Evolutionary conservation across 1,140 invertebrate genomes (phyloP).

Genomic region (Drosophila serrata): DNA sequence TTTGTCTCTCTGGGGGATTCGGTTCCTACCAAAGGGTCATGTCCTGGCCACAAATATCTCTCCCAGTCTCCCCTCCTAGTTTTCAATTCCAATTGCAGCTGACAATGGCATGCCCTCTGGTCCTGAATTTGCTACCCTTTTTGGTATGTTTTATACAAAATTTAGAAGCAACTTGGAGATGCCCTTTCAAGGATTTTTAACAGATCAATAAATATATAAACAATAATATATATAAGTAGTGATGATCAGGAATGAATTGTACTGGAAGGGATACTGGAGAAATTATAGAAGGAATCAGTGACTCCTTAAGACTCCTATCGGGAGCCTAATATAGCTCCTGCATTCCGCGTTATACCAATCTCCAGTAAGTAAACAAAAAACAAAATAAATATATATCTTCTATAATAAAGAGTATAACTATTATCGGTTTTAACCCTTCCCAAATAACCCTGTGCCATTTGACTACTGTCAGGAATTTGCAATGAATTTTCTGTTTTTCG

Average conservation of each 20-base stretch:
- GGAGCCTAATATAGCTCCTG: too few species aligned
- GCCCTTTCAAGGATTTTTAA: not conserved
- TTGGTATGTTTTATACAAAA: not conserved
- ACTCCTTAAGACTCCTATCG: too few species aligned
- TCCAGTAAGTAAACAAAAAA: too few species aligned
- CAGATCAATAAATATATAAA: not conserved
- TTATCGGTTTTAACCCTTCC: not conserved
- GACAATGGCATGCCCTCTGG: conserved; percentile 27
- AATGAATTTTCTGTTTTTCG: conserved; percentile 47
- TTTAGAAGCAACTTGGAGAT: not conserved
- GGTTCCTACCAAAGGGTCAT: not conserved
- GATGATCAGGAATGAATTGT: not conserved
- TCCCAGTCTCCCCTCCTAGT: not conserved
- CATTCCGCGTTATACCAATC: too few species aligned
- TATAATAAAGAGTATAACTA: not conserved
- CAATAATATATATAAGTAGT: not conserved
- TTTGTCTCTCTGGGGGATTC: not conserved
- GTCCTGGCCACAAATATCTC: conserved; percentile 17
- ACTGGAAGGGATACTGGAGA: rapidly evolving
- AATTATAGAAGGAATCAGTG: too few species aligned
- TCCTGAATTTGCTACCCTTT: not conserved
- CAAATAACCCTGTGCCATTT: conserved; percentile 1
- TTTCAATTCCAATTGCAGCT: conserved; percentile 18
- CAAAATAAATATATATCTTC: too few species aligned
- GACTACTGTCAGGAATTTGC: conserved; percentile 32